Percentiles rank a stretch among this genome's conserved stretches.
These are phyloP conservation scores for Typhlichthys eigenmanni DNA, from an alignment of 2,797 vertebrate genomes.

Conservation along the genomic window DNA sequence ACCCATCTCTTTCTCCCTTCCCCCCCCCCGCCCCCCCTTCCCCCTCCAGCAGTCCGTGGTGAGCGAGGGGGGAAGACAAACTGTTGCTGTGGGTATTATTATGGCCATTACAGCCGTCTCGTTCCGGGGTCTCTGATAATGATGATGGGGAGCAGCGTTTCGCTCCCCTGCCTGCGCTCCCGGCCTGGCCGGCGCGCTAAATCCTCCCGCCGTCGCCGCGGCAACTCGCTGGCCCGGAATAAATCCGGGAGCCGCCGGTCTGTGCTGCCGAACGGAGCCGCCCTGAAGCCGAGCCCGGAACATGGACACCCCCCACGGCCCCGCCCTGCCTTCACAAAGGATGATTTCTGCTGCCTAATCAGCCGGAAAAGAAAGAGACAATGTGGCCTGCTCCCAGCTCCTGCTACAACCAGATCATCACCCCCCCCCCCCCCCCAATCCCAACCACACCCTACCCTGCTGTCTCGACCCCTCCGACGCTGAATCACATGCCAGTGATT, in stretches of 20 bases:
- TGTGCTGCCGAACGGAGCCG: slow-evolving; percentile 54
- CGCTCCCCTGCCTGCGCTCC: slow-evolving; percentile 50
- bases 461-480: slow-evolving; percentile 5
- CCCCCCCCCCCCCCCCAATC: slow-evolving; percentile 1
- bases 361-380: slow-evolving; percentile 54
- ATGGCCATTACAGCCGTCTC: slow-evolving; percentile 25
- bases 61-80: no score
- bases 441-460: slow-evolving; percentile 7
- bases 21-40: no score
- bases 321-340: slow-evolving; percentile 52
- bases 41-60: no score
- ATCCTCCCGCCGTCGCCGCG: slow-evolving; percentile 50
- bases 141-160: slow-evolving; percentile 50
- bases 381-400: slow-evolving; percentile 50
- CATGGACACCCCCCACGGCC: slow-evolving; percentile 28
- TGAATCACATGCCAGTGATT: slow-evolving; percentile 65
- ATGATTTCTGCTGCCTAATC: slow-evolving; percentile 73
- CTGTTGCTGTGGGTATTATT: neutral
- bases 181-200: slow-evolving; percentile 35
- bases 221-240: slow-evolving; percentile 66
- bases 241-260: slow-evolving; percentile 65
- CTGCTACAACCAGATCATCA: slow-evolving; percentile 31
- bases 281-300: slow-evolving; percentile 62
- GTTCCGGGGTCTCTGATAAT: slow-evolving; percentile 60
- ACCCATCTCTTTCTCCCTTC: slow-evolving; percentile 6